A percentile compares a stretch with the other conserved stretches of the same genome.
These are phyloP conservation scores for Nymphicus hollandicus DNA, from an alignment of 2,113 vertebrate genomes.

Conservation along the genomic window DNA sequence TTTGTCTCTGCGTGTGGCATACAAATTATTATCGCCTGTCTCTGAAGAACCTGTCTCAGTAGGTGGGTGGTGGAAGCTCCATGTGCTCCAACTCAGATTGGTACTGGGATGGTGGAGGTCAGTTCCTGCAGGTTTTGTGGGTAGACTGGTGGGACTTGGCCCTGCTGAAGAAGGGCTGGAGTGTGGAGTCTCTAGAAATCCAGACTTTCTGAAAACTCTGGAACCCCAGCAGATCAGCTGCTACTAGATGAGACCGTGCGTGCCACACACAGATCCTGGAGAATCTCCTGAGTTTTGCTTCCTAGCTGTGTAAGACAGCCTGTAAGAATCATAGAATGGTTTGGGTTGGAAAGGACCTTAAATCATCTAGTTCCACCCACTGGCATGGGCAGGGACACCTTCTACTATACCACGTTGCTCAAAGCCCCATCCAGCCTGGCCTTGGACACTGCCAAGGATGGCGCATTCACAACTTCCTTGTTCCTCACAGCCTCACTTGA, in stretches of 20 bases:
- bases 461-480: not conserved
- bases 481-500: not conserved
- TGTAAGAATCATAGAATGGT: not conserved
- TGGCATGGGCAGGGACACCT: not conserved
- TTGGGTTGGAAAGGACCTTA: not conserved
- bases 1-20: not conserved
- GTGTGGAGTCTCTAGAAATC: not conserved
- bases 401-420: not conserved
- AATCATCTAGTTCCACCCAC: not conserved
- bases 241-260: not conserved
- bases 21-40: not conserved
- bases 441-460: not conserved
- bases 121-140: accelerated
- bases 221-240: not conserved
- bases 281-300: not conserved
- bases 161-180: not conserved
- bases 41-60: not conserved
- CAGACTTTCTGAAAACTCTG: not conserved
- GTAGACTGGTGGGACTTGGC: not conserved
- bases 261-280: not conserved
- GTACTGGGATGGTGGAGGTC: not conserved
- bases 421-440: not conserved
- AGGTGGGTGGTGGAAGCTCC: not conserved
- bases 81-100: not conserved
- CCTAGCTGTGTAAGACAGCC: not conserved